Evolutionary conservation across 1,140 invertebrate genomes (phyloP), one percentile per base, ranked within the genome.

Genomic region (Bombyx mandarina): DNA sequence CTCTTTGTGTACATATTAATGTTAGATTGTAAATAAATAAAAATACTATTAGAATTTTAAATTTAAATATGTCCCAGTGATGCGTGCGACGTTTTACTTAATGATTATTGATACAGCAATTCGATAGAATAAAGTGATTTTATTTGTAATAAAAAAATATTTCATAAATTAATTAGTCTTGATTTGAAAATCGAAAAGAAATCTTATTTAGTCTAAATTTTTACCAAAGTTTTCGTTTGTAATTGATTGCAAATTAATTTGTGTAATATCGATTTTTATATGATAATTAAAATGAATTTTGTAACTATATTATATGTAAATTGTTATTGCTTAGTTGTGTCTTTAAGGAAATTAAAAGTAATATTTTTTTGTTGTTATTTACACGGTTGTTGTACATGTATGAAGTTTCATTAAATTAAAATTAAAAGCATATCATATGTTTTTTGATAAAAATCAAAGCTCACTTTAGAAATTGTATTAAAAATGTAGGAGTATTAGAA

Each of bases 301-400:
- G 64, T 73, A 67, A 66, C 52, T 62, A 60, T 61, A 55, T 63
- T 57, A 54, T 45, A 52, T 47, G 50, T 54, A 35, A 35, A 35
- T 2, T 5, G 26, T 35, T 35, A 35, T 35, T 35, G 26, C 2
- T 56, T 59, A 53, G 46, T 10, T 57, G 50, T 52, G 54, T 63
- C 22, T 56, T 63, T 66, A 58, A 35, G 26, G 59, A 60, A 54
- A 61, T 53, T 46, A 52, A 61, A 57, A 57, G 42, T 51, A 56
- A 62, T 61, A 61, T 75, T 81, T 76, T 79, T 71, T 82, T 77
- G 73, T 75, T 75, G 72, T 79, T 82, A 78, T 67, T 73, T 71
- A 73, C 71, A 63, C 69, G 52, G 65, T 76, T 77, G 69, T 69
- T 81, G 78, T 83, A 81, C 57, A 78, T 83, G 79, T 52, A 62